Base-by-base conservation (phyloP, 1,140 invertebrate species). In the Acromyrmex charruanus region DNA sequence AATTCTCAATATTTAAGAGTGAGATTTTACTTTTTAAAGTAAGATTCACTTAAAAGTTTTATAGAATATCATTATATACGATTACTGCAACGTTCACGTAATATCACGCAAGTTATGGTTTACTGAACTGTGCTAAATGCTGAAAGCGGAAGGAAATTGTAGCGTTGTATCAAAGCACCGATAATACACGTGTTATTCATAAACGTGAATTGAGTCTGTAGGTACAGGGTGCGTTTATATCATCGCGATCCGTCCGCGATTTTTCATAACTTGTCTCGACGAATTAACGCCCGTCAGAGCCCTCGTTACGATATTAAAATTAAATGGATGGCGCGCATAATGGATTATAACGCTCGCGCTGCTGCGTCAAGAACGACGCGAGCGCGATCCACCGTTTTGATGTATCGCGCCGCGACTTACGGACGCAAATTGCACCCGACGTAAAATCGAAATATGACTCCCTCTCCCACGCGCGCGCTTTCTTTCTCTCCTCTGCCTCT, bases 361-460 rank as follows among this genome's bases (percentile, higher is more conserved):
- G 18, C 7, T 35, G 44, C 79, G 25, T 81, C 49, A 58, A 66
- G 65, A 61, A 77, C 39, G 21, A n/a, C 5, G 66, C 61, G 63
- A n/a, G 65, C 65, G 80, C 51, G 55, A 82, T 35, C 39, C 68
- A 6, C 80, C 69, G 66, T 69, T 75, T 84, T 84, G 68, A 84
- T 74, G 80, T 39, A 61, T 74, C 55, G 25, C 44, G 71, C 31
- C 69, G 44, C 71, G 81, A 84, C 71, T 77, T 75, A 75, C 58
- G 49, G 49, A 79, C 61, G 74, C 74, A 85, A 85, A 85, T 85
- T 85, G 61, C 80, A 69, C 55, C 39, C 69, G 80, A 74, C 68
- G 39, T 74, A 74, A 82, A 82, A 82, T 82, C 80, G 80, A 84
- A 61, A 84, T 74, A 75, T 49, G 39, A 75, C 39, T 69, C 65